These are phyloP conservation scores for Porites lobata DNA, from an alignment of 92 coral and sea anemone species.

Conservation along the genomic window DNA sequence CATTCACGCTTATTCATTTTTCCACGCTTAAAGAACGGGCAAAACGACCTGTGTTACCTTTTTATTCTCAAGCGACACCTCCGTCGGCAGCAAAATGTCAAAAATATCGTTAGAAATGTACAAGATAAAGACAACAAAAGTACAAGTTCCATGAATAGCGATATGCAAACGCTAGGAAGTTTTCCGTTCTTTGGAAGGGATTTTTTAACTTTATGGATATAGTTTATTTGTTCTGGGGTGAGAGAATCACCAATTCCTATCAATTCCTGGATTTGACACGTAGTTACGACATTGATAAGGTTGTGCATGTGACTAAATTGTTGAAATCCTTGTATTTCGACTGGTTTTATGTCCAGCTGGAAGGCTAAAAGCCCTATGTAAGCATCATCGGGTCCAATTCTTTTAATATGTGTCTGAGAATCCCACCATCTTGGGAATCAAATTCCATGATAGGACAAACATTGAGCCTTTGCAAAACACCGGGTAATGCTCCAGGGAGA, in stretches of 20 bases:
- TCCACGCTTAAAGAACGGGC: too few species aligned
- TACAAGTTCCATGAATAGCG: conserved; percentile 6
- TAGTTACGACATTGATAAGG: conserved; percentile 55
- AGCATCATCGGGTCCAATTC: conserved; percentile 86
- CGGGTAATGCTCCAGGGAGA: conserved; percentile 75
- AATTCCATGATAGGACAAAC: conserved; percentile 77
- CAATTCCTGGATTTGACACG: conserved; percentile 73
- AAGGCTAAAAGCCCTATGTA: conserved; percentile 76
- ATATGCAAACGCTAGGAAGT: conserved; percentile 34
- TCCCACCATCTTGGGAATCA: conserved; percentile 71
- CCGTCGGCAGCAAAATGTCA: neutral
- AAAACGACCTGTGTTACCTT: too few species aligned
- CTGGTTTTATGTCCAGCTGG: conserved; percentile 69
- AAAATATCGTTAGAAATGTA: neutral
- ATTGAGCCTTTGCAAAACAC: conserved; percentile 88
- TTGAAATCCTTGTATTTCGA: conserved; percentile 63
- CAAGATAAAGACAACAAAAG: conserved; percentile 22
- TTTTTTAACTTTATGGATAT: conserved; percentile 63
- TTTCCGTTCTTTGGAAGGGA: neutral
- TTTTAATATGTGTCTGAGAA: conserved; percentile 58
- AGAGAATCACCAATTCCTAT: conserved; percentile 89
- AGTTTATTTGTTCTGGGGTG: conserved; percentile 68
- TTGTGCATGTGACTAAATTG: conserved; percentile 47
- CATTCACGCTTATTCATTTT: too few species aligned
- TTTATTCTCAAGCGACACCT: neutral